These are phyloP conservation scores for Agriopis marginaria DNA, from an alignment of 2,888 invertebrate species.

Conservation along the genomic window DNA sequence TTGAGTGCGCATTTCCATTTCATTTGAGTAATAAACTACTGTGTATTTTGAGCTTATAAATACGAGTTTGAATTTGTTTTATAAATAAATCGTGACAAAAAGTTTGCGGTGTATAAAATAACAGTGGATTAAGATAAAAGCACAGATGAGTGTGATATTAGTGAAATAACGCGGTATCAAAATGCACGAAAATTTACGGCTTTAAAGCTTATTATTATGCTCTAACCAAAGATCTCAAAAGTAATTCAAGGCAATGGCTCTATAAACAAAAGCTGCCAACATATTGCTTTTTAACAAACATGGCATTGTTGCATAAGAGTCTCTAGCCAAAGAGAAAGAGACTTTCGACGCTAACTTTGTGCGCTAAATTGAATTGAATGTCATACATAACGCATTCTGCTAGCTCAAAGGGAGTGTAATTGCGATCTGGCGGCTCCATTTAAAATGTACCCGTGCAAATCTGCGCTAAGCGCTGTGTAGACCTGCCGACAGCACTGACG, in stretches of 20 bases:
- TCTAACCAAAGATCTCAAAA: background rate
- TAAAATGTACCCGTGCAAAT: slow-evolving; percentile 82
- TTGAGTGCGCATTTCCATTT: slow-evolving; percentile 1
- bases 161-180: background rate
- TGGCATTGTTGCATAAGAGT: slow-evolving; percentile 73
- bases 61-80: slow-evolving; percentile 4
- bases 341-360: slow-evolving; percentile 80
- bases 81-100: background rate
- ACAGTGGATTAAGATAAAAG: background rate
- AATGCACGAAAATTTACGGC: background rate
- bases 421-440: slow-evolving; percentile 81
- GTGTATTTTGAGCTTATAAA: background rate
- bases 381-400: slow-evolving; percentile 80
- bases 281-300: slow-evolving; percentile 70
- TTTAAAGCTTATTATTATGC: background rate
- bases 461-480: slow-evolving; percentile 63
- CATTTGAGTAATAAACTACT: background rate
- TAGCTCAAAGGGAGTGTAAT: slow-evolving; percentile 83
- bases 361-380: slow-evolving; percentile 82
- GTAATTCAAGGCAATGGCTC: too few species aligned
- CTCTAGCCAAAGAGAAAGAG: slow-evolving; percentile 78
- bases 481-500: slow-evolving; percentile 37
- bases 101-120: background rate
- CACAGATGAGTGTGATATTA: slow-evolving; percentile 1
- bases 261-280: slow-evolving; percentile 17